Conservation (phyloP, 2,888 invertebrate genomes). For the Gasteruption jaculator region DNA sequence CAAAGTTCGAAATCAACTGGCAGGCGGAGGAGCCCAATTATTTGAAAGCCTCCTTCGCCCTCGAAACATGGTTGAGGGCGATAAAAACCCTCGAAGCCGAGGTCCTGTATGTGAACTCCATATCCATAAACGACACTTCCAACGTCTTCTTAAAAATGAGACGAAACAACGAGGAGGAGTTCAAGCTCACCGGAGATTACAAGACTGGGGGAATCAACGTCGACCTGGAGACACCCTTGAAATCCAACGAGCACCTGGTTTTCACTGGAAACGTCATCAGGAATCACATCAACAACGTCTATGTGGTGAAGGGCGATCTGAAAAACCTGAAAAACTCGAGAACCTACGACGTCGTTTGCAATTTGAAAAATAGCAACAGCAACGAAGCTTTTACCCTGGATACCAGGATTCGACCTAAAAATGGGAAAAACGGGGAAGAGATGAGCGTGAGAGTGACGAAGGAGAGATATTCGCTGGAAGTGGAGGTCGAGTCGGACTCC, state of each 20-base stretch:
- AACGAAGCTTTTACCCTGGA: conserved; percentile 20
- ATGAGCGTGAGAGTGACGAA: conserved; percentile 27
- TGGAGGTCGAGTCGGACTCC: conserved; percentile 15
- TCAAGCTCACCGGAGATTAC: conserved; percentile 29
- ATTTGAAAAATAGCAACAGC: too few species aligned
- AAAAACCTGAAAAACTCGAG: conserved; percentile 22
- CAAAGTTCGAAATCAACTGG: conserved; percentile 43
- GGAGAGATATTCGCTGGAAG: conserved; percentile 26
- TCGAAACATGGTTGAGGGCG: conserved; percentile 47
- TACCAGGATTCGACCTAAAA: conserved; percentile 21
- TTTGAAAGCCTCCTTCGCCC: conserved; percentile 33
- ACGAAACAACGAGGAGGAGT: conserved; percentile 29
- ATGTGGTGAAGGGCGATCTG: conserved; percentile 33
- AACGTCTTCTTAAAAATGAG: conserved; percentile 28
- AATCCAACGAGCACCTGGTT: conserved; percentile 23
- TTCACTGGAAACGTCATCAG: conserved; percentile 33
- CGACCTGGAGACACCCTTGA: conserved; percentile 29
- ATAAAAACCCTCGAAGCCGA: conserved; percentile 39
- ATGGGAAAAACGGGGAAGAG: background rate
- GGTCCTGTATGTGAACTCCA: conserved; percentile 34
- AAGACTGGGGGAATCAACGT: conserved; percentile 25
- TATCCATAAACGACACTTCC: conserved; percentile 26
- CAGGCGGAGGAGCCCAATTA: conserved; percentile 36
- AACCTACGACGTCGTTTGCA: conserved; percentile 22
- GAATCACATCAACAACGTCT: conserved; percentile 16